phyloP scores from a whole-genome alignment of 2,113 vertebrate species.

The Ahaetulla prasina region DNA sequence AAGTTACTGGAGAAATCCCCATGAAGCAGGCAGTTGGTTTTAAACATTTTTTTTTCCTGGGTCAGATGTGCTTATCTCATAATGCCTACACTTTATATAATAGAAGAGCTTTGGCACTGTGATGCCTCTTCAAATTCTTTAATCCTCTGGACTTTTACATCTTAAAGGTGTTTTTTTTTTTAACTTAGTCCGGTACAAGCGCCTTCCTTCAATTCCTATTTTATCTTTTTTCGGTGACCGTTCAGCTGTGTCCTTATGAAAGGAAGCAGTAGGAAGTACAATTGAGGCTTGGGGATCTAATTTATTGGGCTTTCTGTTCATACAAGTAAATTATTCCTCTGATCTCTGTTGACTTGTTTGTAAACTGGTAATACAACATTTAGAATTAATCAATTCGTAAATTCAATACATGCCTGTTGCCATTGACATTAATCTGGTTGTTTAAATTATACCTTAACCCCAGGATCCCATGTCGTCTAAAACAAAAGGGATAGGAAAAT shows the following conservation, averaged over 20 bases:
- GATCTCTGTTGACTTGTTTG: neutral
- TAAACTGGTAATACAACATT: neutral
- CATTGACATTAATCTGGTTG: neutral
- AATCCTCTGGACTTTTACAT: neutral
- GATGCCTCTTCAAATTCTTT: neutral
- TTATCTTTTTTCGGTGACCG: neutral
- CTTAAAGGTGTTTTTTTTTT: neutral
- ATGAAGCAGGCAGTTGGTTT: neutral
- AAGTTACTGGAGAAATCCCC: neutral
- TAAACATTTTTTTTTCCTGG: neutral
- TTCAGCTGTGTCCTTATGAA: neutral
- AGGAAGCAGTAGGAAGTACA: neutral
- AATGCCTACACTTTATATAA: neutral
- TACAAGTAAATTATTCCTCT: neutral
- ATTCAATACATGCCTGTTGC: neutral
- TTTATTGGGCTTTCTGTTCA: neutral
- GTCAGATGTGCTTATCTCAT: neutral
- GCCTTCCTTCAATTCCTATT: neutral
- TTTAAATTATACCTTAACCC: neutral
- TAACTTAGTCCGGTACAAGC: neutral
- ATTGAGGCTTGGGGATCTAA: neutral
- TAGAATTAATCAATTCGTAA: neutral
- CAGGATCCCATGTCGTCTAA: neutral
- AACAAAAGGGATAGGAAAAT: neutral
- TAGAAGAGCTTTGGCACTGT: neutral